Base-by-base conservation (phyloP, 2,113 vertebrate genomes). In the Dolichotis patagonum region DNA sequence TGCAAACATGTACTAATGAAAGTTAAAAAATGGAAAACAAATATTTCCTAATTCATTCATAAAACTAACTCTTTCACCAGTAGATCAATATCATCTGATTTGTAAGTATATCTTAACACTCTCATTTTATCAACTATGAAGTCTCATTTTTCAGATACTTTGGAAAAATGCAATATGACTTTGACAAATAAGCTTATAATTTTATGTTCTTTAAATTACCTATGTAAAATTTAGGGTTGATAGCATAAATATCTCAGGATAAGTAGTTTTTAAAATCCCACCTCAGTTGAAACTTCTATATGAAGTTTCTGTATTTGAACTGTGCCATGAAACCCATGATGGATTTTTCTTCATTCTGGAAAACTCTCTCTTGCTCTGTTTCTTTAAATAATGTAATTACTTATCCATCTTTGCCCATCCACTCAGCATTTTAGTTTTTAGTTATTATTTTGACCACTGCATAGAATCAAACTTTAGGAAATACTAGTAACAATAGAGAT, bases 361-460 rank as follows among this genome's bases (percentile, higher is more conserved):
- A 43, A 80, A 35, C 10, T 30, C 32, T 82, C 38, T 93, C 56
- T 65, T 41, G 54, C 26, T 94, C 9, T 71, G 35, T 78, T 77
- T 81, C 54, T 94, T 80, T 78, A 4, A 11, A 8, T 87, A 93
- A 81, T 77, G 1, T 80, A 67, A n/a, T 69, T 86, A 71, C 35
- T 67, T 24, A 84, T 73, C 43, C 38, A 65, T 86, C 90, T 93
- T 94, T 95, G 26, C 32, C 56, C 88, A 69, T 96, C 13, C n/a
- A 88, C 12, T 77, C 85, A 67, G 58, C 12, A 49, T 17, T 92
- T 96, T 58, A 85, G 85, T 92, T 96, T 94, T 96, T 90, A 56
- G 78, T 60, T 87, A 63, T 94, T 85, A 92, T n/a, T 87, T 88
- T 90, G 69, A 81, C 85, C 80, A 91, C 91, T 93, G 54, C 0